These are phyloP conservation scores for Rhinichthys klamathensis DNA, from an alignment of 2,113 vertebrate species.

Conservation along the genomic window DNA sequence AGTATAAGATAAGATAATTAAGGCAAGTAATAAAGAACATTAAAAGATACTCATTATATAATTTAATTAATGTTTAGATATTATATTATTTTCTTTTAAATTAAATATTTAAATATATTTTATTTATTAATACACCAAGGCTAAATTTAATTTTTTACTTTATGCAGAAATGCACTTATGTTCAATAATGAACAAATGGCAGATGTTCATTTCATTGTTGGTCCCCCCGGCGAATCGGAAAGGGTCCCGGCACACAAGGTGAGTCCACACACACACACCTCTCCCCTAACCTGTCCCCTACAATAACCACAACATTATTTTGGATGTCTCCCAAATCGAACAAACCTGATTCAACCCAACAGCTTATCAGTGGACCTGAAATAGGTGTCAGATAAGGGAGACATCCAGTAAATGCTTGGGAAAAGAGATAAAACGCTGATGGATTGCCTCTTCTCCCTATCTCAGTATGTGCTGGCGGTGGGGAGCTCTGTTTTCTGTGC, in stretches of 20 bases:
- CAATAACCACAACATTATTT: not conserved
- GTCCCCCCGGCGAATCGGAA: conserved; percentile 82
- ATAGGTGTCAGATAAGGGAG: conserved; percentile 4
- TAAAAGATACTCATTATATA: not conserved
- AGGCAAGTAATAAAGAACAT: not conserved
- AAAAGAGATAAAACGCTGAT: conserved; percentile 1
- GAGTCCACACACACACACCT: conserved; percentile 48
- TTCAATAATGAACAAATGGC: conserved; percentile 99
- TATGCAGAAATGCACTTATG: conserved; percentile 93
- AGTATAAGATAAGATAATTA: not conserved
- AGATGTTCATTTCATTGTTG: conserved; percentile 95
- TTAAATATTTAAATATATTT: not conserved
- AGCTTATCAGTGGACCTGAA: not conserved
- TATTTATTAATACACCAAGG: not conserved
- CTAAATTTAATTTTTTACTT: not conserved
- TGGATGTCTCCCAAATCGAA: not conserved
- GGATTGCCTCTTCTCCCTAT: conserved; percentile 4
- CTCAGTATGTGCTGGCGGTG: conserved; percentile 95
- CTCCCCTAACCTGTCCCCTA: not conserved
- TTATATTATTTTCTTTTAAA: not conserved
- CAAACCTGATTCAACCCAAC: not conserved
- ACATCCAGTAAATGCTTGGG: not conserved
- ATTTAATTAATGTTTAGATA: no score
- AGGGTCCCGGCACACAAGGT: conserved; percentile 97
- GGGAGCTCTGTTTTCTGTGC: conserved; percentile 98